Conservation (phyloP, 2,888 invertebrate genomes). For the Lepidocyrtinus sp. region DNA sequence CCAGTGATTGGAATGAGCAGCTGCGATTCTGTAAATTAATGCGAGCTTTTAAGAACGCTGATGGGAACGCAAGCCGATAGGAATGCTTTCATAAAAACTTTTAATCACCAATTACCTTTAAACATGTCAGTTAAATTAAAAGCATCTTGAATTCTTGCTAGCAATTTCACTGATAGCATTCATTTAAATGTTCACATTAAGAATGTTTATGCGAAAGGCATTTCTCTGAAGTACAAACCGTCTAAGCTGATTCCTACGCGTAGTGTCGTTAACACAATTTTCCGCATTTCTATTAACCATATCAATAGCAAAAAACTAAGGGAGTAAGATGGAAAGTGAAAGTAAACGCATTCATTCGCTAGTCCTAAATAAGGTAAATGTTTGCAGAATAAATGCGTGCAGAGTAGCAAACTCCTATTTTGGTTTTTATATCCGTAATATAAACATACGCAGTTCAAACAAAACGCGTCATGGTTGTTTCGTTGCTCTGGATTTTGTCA, state of each 20-base stretch:
- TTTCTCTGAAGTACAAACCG: too few species aligned
- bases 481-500: constrained; percentile 38
- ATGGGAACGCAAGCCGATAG: too few species aligned
- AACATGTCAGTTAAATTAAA: constrained; percentile 2
- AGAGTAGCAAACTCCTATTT: not conserved
- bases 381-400: not conserved
- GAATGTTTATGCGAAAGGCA: too few species aligned
- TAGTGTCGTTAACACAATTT: too few species aligned
- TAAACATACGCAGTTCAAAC: not conserved
- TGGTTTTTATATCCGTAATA: not conserved
- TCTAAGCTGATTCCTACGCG: too few species aligned
- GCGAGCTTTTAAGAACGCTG: too few species aligned
- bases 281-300: too few species aligned
- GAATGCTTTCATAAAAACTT: not conserved
- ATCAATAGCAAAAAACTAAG: too few species aligned
- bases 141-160: not conserved
- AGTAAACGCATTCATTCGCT: not conserved
- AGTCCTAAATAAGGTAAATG: not conserved
- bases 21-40: not conserved
- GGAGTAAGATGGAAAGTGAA: not conserved
- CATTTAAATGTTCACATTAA: too few species aligned
- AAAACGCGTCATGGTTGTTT: not conserved
- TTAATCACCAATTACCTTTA: not conserved
- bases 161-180: too few species aligned
- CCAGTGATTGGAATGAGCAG: not conserved